Conservation (phyloP, 2,888 invertebrate species). For the Heteropelma amictum region DNA sequence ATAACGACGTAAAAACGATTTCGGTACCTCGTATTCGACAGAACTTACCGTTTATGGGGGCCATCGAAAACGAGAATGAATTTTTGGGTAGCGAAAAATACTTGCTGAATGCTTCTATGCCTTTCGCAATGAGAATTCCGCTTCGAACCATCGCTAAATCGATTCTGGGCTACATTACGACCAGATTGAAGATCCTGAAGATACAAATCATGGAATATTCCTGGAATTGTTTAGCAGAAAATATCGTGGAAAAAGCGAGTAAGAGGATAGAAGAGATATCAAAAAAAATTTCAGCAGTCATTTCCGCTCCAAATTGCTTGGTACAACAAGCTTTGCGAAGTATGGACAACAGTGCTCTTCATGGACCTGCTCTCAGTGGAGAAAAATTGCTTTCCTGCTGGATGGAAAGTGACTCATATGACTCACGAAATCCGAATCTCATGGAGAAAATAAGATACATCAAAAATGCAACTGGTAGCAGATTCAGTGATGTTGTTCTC, state of each 20-base stretch:
- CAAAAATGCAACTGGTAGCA: constrained; percentile 68
- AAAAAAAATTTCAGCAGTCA: constrained; percentile 37
- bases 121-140: constrained; percentile 55
- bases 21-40: constrained; percentile 38
- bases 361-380: constrained; percentile 78
- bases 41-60: constrained; percentile 32
- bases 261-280: constrained; percentile 1
- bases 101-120: constrained; percentile 62
- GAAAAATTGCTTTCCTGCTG: constrained; percentile 73
- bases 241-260: constrained; percentile 16
- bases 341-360: constrained; percentile 77
- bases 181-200: constrained; percentile 20
- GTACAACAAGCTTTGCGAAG: constrained; percentile 67
- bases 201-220: constrained; percentile 1
- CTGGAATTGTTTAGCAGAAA: not conserved
- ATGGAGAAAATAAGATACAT: constrained; percentile 68
- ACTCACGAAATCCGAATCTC: constrained; percentile 72
- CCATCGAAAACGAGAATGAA: constrained; percentile 29
- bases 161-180: constrained; percentile 19
- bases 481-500: constrained; percentile 79
- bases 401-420: constrained; percentile 62
- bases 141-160: not conserved
- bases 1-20: not conserved
- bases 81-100: constrained; percentile 51
- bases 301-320: constrained; percentile 63